A percentile compares a stretch with the other conserved stretches of the same genome.
Conservation (phyloP, 2,797 vertebrate genomes). For the Gymnocypris eckloni region DNA sequence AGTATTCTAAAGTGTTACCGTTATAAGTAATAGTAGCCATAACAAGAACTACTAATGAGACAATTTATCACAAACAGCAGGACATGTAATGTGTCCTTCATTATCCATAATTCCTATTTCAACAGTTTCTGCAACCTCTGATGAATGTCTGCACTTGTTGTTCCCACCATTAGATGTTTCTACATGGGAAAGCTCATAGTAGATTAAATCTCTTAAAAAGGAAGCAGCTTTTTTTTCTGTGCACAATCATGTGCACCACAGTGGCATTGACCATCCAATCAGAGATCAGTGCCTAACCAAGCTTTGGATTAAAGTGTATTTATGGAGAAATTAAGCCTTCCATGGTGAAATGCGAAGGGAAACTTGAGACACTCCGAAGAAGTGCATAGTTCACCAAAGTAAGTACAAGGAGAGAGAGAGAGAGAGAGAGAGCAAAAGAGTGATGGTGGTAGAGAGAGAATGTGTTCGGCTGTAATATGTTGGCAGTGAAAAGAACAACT, state of each 20-base stretch:
- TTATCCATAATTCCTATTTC: conserved; percentile 30
- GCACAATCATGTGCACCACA: neutral
- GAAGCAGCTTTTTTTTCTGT: neutral
- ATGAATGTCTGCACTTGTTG: neutral
- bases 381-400: neutral
- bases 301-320: neutral
- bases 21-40: neutral
- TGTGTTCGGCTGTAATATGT: conserved; percentile 1
- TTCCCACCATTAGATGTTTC: neutral
- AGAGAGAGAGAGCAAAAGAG: neutral
- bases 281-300: neutral
- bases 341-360: neutral
- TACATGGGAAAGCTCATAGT: neutral
- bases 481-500: conserved; percentile 11
- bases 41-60: neutral
- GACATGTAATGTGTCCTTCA: conserved; percentile 15
- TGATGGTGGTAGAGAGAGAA: neutral
- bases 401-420: neutral
- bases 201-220: neutral
- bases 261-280: neutral
- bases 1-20: neutral
- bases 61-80: neutral
- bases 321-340: neutral
- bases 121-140: neutral
- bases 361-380: conserved; percentile 5